Evolutionary conservation across 2,888 invertebrate genomes (phyloP), one percentile per base, ranked within the genome.

Genomic region (Leistus spinibarbis): DNA sequence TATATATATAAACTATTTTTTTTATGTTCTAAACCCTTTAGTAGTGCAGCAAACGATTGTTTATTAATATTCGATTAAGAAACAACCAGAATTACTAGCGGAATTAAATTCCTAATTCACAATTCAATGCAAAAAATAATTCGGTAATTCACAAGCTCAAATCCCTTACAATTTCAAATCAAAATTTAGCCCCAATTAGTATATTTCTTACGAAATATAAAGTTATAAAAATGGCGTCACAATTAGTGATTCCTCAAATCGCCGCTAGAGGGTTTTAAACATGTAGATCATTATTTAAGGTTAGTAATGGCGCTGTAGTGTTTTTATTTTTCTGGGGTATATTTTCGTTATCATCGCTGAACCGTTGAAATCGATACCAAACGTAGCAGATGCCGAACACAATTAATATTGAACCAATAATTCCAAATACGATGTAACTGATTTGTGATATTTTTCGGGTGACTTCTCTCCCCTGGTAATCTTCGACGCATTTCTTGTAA

Each of bases 361-460:
- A 75, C 27, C 69, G 68, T 22, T 75, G 75, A 10, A 54, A 69
- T 54, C 75, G 17, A 54, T 75, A 69, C 54, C 69, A 75, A 4
- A 75, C 23, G 22, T 75, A 75, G 20, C 75, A 75, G 19, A 75
- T 56, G 13, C 68, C 69, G n/a, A 68, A 17, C 23, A 75, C 20
- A n/a, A 63, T 23, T 17, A 75, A 16, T 13, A 68, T 64, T 13
- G 68, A 68, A 23, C 62, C 68, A 27, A 75, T 69, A 10, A 65
- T 69, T 27, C 69, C 75, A 17, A 75, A 69, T 54, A 64, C 75
- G n/a, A 75, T 75, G 3, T 63, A 27, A 54, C 62, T 62, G 0
- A 69, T 75, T 27, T 64, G 62, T 20, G 64, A 22, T 22, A 65
- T 69, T 24, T 53, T 67, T 17, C 73, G 56, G 10, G 53, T 20